Percentiles rank a stretch among this genome's conserved stretches.
These are phyloP conservation scores for Parus major DNA, from an alignment of 2,113 vertebrate species.

Conservation along the genomic window DNA sequence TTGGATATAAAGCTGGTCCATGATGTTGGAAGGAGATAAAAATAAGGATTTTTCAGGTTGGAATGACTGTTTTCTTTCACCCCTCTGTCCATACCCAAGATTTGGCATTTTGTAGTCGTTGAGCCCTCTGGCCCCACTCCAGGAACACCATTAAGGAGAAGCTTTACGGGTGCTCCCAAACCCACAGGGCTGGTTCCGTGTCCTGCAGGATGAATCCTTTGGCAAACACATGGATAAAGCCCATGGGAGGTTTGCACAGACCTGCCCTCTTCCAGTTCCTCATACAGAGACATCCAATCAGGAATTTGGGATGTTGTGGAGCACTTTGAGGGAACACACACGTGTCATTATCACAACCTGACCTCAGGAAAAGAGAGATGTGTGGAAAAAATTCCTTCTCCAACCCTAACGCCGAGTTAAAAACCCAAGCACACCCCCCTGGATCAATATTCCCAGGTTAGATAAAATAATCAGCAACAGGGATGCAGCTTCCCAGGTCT, in stretches of 20 bases:
- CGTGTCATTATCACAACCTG: neutral
- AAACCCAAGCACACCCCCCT: neutral
- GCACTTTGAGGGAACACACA: neutral
- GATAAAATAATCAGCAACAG: rapidly evolving
- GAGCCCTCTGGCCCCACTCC: slow-evolving; percentile 9
- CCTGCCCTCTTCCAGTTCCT: neutral
- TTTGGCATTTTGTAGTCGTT: neutral
- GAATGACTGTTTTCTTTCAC: neutral
- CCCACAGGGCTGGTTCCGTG: rapidly evolving
- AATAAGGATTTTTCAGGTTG: neutral
- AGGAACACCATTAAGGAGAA: slow-evolving; percentile 30
- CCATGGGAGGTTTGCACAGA: neutral
- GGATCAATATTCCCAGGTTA: neutral
- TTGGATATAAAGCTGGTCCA: neutral
- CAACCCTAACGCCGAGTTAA: neutral
- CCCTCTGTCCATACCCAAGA: neutral
- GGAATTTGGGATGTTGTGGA: neutral
- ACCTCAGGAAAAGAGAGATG: neutral
- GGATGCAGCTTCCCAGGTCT: rapidly evolving
- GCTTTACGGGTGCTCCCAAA: neutral
- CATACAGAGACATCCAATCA: rapidly evolving
- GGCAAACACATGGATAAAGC: neutral
- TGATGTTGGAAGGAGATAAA: neutral
- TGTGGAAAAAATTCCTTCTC: neutral
- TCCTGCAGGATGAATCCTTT: neutral